Evolutionary conservation across 2,113 vertebrate genomes (phyloP).

Genomic region (Variabilichromis moorii): DNA sequence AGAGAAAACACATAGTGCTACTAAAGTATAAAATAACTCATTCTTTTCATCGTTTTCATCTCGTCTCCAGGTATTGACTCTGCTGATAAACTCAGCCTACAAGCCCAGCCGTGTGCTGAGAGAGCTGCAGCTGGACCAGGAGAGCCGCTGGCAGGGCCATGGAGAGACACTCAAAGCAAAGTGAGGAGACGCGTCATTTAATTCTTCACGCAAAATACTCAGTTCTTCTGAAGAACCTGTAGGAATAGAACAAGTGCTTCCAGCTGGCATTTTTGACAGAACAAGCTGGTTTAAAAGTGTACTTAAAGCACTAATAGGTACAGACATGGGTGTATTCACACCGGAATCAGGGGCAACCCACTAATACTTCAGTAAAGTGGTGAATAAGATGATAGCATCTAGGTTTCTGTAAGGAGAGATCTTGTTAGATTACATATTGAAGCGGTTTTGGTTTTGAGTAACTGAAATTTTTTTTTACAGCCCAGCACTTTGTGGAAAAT

Average conservation of each 20-base stretch:
- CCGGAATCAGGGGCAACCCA: background rate
- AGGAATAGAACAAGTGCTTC: background rate
- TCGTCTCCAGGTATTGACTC: conserved; percentile 80
- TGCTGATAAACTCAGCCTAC: conserved; percentile 95
- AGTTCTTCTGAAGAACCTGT: background rate
- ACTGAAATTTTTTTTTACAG: background rate
- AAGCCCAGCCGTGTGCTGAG: conserved; percentile 94
- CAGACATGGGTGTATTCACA: background rate
- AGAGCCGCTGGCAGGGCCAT: conserved; percentile 89
- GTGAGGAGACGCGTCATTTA: conserved; percentile 69
- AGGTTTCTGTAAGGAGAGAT: background rate
- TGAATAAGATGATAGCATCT: background rate
- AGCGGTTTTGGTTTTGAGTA: background rate
- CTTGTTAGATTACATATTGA: background rate
- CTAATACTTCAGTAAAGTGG: background rate
- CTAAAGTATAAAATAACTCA: background rate
- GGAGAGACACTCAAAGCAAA: conserved; percentile 97
- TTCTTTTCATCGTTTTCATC: background rate
- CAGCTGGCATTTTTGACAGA: conserved; percentile 3
- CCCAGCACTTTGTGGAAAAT: background rate
- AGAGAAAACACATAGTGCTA: background rate
- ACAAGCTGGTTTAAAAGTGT: background rate
- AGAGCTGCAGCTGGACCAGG: conserved; percentile 93
- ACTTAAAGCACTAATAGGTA: background rate
- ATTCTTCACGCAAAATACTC: background rate